These are phyloP conservation scores for Drosophila carrolli DNA, from an alignment of 1,140 invertebrate species.

Conservation along the genomic window DNA sequence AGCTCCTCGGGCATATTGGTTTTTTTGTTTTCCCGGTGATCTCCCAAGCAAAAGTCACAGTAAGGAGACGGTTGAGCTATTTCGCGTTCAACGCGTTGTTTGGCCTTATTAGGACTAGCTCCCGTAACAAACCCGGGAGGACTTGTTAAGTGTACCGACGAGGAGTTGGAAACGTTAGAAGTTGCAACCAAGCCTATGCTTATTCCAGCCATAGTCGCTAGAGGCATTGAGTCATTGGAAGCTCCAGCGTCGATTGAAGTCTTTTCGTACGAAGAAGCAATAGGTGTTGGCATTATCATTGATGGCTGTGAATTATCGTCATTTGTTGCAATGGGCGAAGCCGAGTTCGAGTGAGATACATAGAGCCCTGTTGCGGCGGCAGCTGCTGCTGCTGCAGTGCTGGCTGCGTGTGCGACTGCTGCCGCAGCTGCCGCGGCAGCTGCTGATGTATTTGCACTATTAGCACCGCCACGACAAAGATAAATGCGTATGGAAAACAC, in stretches of 20 bases:
- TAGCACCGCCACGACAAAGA: slow-evolving; percentile 79
- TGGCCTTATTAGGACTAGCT: slow-evolving; percentile 66
- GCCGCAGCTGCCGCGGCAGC: slow-evolving; percentile 75
- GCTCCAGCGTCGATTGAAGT: slow-evolving; percentile 64
- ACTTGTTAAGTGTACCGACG: slow-evolving; percentile 31
- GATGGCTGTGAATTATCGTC: slow-evolving; percentile 84
- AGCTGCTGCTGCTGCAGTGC: slow-evolving; percentile 60
- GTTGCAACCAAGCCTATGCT: slow-evolving; percentile 54
- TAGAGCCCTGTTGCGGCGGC: slow-evolving; percentile 66
- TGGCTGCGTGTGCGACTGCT: slow-evolving; percentile 67
- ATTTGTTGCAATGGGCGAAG: slow-evolving; percentile 73
- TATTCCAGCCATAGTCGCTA: slow-evolving; percentile 68
- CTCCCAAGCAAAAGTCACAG: too few species aligned
- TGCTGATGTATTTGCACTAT: slow-evolving; percentile 80
- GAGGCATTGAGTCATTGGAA: slow-evolving; percentile 67
- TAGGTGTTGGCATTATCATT: slow-evolving; percentile 85
- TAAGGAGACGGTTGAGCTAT: slow-evolving; percentile 93
- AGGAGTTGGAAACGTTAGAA: slow-evolving; percentile 34
- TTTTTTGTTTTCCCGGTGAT: too few species aligned
- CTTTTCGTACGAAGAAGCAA: slow-evolving; percentile 81
- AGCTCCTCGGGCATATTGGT: too few species aligned
- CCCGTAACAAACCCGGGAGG: slow-evolving; percentile 25
- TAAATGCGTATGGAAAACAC: too few species aligned
- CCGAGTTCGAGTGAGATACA: slow-evolving; percentile 72
- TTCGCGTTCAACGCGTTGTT: slow-evolving; percentile 68